These are phyloP conservation scores for Hystrix cristata DNA, from an alignment of 2,113 vertebrate species.

Conservation along the genomic window DNA sequence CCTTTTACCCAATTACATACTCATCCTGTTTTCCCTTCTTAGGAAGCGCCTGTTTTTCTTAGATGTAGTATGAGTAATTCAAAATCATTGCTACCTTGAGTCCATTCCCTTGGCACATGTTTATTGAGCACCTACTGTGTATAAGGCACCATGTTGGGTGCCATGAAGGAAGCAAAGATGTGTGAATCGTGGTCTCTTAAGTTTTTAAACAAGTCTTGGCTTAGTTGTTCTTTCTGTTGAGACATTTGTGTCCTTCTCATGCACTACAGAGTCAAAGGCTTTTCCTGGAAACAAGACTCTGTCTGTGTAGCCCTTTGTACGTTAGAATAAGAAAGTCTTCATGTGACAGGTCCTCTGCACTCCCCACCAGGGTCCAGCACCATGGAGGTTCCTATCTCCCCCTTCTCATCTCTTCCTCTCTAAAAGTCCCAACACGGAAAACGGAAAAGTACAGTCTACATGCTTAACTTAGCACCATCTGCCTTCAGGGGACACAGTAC, in stretches of 20 bases:
- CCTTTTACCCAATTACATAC: neutral
- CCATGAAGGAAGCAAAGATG: neutral
- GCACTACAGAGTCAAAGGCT: neutral
- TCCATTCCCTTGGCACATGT: neutral
- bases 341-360: neutral
- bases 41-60: neutral
- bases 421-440: neutral
- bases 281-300: neutral
- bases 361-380: neutral
- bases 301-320: neutral
- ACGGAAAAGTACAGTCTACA: too few species aligned
- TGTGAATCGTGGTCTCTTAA: neutral
- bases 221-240: neutral
- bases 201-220: neutral
- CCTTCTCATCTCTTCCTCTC: neutral
- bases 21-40: neutral
- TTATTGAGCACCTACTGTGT: neutral
- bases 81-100: neutral
- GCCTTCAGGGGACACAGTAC: neutral
- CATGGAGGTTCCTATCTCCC: neutral
- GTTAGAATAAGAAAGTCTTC: conserved; percentile 8
- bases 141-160: neutral
- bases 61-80: neutral
- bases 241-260: neutral
- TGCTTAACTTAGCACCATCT: accelerated